phyloP scores from a whole-genome alignment of 2,888 invertebrate genomes.

The Alsophila aescularia region DNA sequence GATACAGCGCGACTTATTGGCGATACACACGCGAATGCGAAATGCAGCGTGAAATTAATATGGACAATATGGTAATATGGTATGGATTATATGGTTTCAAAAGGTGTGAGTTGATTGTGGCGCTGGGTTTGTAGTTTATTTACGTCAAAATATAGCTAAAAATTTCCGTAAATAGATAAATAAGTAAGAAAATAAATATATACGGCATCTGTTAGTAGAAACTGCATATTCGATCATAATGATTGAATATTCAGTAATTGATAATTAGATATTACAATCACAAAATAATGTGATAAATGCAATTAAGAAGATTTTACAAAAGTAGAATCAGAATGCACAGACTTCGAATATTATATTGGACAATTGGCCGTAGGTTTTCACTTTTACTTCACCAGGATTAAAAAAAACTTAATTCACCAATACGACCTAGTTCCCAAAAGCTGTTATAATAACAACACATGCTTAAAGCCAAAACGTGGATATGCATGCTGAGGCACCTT shows the following conservation, averaged over 20 bases:
- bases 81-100: slow-evolving; percentile 19
- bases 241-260: too few relatives aligned
- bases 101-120: slow-evolving; percentile 10
- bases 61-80: too few relatives aligned
- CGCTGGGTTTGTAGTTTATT: neutral
- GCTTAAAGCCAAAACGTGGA: slow-evolving; percentile 15
- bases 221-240: too few relatives aligned
- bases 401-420: slow-evolving; percentile 3
- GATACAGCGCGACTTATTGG: slow-evolving; percentile 34
- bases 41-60: slow-evolving; percentile 27
- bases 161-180: too few relatives aligned
- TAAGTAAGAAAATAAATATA: too few relatives aligned
- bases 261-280: too few relatives aligned
- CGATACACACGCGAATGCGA: slow-evolving; percentile 36
- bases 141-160: neutral
- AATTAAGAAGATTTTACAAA: too few relatives aligned
- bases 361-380: too few relatives aligned
- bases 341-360: too few relatives aligned
- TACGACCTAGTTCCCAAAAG: slow-evolving; percentile 15
- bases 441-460: slow-evolving; percentile 4
- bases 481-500: slow-evolving; percentile 18
- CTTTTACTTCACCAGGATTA: neutral
- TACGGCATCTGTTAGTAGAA: too few relatives aligned
- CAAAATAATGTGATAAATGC: too few relatives aligned
- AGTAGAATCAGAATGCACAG: too few relatives aligned